Percentiles rank a stretch among this genome's conserved stretches.
Conservation (phyloP, 2,888 invertebrate species). For the Mythimna lalbum region DNA sequence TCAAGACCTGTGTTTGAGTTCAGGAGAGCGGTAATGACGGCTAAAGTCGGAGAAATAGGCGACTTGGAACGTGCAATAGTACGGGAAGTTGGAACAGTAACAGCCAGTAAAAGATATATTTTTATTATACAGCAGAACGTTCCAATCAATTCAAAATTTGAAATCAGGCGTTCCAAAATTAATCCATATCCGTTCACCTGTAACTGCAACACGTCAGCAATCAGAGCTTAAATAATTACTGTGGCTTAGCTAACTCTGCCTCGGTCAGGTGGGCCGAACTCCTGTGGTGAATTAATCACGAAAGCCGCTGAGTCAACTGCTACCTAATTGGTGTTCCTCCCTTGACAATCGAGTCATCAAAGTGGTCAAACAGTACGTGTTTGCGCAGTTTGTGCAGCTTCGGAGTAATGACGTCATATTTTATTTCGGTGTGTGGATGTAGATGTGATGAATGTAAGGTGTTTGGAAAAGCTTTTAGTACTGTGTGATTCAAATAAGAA, state of each 20-base stretch:
- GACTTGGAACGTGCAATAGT: too few relatives aligned
- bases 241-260: slow-evolving; percentile 73
- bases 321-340: slow-evolving; percentile 75
- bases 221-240: slow-evolving; percentile 72
- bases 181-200: slow-evolving; percentile 22
- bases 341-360: slow-evolving; percentile 74
- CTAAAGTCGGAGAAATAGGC: too few relatives aligned
- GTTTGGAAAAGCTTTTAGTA: slow-evolving; percentile 14
- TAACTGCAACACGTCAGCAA: slow-evolving; percentile 59
- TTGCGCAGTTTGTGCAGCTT: slow-evolving; percentile 44
- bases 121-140: background rate
- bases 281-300: slow-evolving; percentile 80
- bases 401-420: slow-evolving; percentile 56
- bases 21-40: too few relatives aligned
- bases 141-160: background rate
- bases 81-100: too few relatives aligned
- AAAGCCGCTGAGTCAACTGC: slow-evolving; percentile 77
- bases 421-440: slow-evolving; percentile 33
- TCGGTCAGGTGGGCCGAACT: slow-evolving; percentile 67
- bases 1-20: too few relatives aligned
- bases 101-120: too few relatives aligned
- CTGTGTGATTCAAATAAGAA: background rate
- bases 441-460: slow-evolving; percentile 21
- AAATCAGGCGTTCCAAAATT: slow-evolving; percentile 14
- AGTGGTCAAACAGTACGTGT: slow-evolving; percentile 68